These are phyloP conservation scores for Poeciliopsis paucimaculata DNA, from an alignment of 2,797 vertebrate species.

Conservation along the genomic window DNA sequence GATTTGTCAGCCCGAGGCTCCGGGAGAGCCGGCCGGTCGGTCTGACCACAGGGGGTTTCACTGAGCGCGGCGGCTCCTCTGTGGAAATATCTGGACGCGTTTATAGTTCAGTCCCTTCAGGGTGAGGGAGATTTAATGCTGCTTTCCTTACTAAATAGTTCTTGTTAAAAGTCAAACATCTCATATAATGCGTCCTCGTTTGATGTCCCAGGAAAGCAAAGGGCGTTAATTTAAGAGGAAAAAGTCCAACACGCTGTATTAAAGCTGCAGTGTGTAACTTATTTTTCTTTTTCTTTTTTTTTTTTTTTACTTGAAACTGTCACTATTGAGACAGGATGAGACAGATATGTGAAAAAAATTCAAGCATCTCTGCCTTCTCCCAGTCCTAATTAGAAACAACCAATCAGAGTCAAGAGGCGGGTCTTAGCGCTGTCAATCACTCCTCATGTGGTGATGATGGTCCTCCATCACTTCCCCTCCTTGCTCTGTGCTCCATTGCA, in stretches of 20 bases:
- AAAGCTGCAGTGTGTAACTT: too few relatives aligned
- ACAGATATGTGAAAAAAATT: too few relatives aligned
- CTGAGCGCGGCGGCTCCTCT: neutral
- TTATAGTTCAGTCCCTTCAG: neutral
- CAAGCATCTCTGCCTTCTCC: too few relatives aligned
- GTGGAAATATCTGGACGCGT: neutral
- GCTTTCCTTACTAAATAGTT: neutral
- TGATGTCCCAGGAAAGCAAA: neutral
- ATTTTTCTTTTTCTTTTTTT: too few relatives aligned
- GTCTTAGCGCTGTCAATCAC: too few relatives aligned
- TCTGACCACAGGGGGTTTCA: slow-evolving; percentile 15
- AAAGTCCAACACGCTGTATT: neutral
- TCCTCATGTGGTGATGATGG: too few relatives aligned
- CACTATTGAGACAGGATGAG: too few relatives aligned
- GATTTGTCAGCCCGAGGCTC: slow-evolving; percentile 25
- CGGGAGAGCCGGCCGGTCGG: neutral
- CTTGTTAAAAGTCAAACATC: neutral
- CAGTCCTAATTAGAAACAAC: too few relatives aligned
- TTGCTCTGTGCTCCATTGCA: too few relatives aligned
- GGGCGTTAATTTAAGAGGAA: neutral
- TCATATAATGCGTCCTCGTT: neutral
- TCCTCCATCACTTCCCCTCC: too few relatives aligned
- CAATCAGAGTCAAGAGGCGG: too few relatives aligned
- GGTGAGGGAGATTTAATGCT: neutral
- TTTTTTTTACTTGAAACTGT: too few relatives aligned